Evolutionary conservation across 2,113 vertebrate species (phyloP).

Genomic region (Otocyon megalotis): DNA sequence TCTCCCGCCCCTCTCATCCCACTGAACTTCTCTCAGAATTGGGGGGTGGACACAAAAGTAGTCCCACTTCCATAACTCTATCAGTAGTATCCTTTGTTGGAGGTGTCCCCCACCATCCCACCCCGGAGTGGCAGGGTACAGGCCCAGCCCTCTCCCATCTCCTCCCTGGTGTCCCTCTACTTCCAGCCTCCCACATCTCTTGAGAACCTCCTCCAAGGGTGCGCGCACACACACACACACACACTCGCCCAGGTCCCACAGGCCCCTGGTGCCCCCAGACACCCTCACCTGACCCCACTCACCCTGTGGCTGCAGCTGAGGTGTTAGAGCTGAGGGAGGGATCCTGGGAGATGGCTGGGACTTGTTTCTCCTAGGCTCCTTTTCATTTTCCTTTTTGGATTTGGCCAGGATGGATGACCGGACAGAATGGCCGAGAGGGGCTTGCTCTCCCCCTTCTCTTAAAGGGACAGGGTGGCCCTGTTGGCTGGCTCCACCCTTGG

Average conservation of each 20-base stretch:
- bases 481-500: constrained; percentile 69
- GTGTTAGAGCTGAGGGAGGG: constrained; percentile 24
- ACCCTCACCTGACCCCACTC: not conserved
- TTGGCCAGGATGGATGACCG: constrained; percentile 68
- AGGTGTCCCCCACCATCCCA: not conserved
- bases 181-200: not conserved
- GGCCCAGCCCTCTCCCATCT: not conserved
- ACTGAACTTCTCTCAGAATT: not conserved
- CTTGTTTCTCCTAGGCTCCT: constrained; percentile 55
- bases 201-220: not conserved
- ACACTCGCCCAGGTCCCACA: not conserved
- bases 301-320: constrained; percentile 35
- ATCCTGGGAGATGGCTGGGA: constrained; percentile 54
- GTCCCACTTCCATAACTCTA: not conserved
- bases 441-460: constrained; percentile 63
- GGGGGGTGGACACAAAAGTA: not conserved
- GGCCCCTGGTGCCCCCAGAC: not conserved
- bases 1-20: not conserved
- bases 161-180: not conserved
- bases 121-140: accelerated
- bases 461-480: constrained; percentile 62
- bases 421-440: constrained; percentile 67
- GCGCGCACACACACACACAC: not conserved
- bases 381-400: constrained; percentile 79
- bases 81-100: not conserved